These are phyloP conservation scores for Hippocampus zosterae DNA, from an alignment of 2,113 vertebrate genomes.

Conservation along the genomic window DNA sequence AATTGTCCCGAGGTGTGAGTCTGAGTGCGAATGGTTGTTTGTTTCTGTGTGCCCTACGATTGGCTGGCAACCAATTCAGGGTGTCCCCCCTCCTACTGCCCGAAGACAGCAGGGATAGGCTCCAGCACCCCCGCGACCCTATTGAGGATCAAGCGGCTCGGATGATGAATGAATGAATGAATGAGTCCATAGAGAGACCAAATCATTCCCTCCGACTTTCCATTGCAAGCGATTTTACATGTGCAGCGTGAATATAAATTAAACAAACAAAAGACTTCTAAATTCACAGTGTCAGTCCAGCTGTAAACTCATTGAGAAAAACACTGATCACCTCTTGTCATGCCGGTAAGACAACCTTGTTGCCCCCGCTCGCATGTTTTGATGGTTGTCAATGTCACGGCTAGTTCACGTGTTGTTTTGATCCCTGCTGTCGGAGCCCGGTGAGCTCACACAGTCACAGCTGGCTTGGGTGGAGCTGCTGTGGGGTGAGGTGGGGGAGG, in stretches of 20 bases:
- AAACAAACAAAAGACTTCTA: neutral
- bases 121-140: no score
- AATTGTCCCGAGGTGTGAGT: no score
- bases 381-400: constrained; percentile 56
- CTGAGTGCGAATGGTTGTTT: no score
- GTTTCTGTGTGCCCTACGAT: no score
- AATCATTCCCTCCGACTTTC: neutral
- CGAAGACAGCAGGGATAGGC: no score
- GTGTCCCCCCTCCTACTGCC: no score
- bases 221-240: neutral
- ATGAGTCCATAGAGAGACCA: neutral
- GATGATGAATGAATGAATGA: no score
- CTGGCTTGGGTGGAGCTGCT: constrained; percentile 65
- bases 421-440: constrained; percentile 64
- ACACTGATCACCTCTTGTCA: constrained; percentile 32
- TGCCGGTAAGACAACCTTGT: constrained; percentile 44
- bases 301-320: neutral
- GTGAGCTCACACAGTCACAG: constrained; percentile 65
- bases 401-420: constrained; percentile 68
- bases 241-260: neutral
- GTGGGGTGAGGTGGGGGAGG: constrained; percentile 28
- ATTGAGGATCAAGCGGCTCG: no score
- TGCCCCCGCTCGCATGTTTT: constrained; percentile 45
- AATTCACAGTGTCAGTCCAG: neutral
- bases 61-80: no score